A percentile compares a stretch with the other conserved stretches of the same genome.
Evolutionary conservation across 2,888 invertebrate species (phyloP).

Genomic region (Osedax fenrisi): DNA sequence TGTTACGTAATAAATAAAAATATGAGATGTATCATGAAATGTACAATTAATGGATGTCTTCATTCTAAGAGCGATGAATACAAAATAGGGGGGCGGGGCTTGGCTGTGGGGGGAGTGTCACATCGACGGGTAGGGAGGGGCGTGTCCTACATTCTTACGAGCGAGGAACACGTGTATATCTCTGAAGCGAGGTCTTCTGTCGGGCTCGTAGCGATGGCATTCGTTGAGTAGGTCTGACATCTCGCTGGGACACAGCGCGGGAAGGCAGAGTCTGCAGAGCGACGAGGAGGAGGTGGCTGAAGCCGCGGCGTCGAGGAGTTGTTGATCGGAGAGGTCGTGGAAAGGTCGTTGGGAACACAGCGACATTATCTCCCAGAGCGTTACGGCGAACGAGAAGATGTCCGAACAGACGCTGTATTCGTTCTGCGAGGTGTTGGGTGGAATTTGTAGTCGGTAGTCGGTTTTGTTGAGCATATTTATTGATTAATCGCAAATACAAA

Average conservation of each 20-base stretch:
- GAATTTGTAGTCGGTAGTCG: too few relatives aligned
- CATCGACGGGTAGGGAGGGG: too few relatives aligned
- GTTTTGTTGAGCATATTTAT: too few relatives aligned
- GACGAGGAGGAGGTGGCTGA: conserved; percentile 47
- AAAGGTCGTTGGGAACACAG: conserved; percentile 67
- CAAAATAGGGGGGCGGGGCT: too few relatives aligned
- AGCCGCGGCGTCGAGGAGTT: conserved; percentile 56
- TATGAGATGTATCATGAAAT: too few relatives aligned
- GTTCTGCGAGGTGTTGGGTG: background rate
- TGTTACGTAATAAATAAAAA: too few relatives aligned
- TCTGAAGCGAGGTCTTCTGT: background rate
- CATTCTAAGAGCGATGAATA: too few relatives aligned
- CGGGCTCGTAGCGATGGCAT: conserved; percentile 71
- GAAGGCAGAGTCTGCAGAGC: conserved; percentile 65
- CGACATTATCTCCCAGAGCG: conserved; percentile 72
- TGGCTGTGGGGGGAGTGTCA: too few relatives aligned
- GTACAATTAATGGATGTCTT: too few relatives aligned
- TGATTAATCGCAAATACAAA: too few relatives aligned
- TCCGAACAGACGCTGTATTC: conserved; percentile 51
- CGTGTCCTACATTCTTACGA: conserved; percentile 4
- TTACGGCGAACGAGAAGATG: conserved; percentile 81
- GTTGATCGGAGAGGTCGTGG: conserved; percentile 63
- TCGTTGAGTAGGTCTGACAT: conserved; percentile 81
- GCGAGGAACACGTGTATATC: conserved; percentile 12
- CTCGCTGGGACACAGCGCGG: conserved; percentile 68